Percentiles rank a stretch among this genome's conserved stretches.
Conservation (phyloP, 2,113 vertebrate species). For the Osmerus mordax region DNA sequence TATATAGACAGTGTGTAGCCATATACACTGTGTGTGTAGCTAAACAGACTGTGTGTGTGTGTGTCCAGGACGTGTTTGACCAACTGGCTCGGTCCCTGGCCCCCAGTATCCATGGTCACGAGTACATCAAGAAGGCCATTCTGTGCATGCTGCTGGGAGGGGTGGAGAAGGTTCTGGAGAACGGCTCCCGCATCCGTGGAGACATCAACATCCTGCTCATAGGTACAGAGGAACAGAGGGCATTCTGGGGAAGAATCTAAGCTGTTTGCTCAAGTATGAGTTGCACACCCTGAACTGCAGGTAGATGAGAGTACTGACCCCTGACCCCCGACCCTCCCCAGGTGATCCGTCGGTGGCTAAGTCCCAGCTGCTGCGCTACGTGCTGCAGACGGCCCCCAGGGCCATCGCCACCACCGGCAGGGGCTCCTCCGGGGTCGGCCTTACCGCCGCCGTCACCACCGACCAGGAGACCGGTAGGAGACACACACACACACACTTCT, state of each 20-base stretch:
- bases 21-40: not conserved
- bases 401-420: constrained; percentile 93
- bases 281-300: not conserved
- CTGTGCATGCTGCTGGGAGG: constrained; percentile 95
- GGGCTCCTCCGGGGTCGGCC: constrained; percentile 93
- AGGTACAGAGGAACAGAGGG: constrained; percentile 64
- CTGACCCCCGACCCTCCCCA: constrained; percentile 40
- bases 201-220: constrained; percentile 97
- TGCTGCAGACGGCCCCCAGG: constrained; percentile 87
- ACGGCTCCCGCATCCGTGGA: constrained; percentile 89
- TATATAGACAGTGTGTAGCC: not conserved
- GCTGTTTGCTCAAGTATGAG: too few relatives aligned
- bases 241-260: too few relatives aligned
- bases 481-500: not conserved
- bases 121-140: constrained; percentile 96
- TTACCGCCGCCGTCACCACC: constrained; percentile 92
- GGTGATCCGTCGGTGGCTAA: constrained; percentile 97
- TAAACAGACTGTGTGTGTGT: not conserved
- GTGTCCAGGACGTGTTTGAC: constrained; percentile 84
- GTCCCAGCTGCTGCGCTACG: constrained; percentile 93
- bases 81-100: constrained; percentile 88
- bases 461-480: constrained; percentile 92
- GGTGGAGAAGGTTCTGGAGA: constrained; percentile 92
- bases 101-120: constrained; percentile 93
- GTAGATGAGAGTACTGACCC: too few relatives aligned